Evolutionary conservation across 2,797 vertebrate species (phyloP), one percentile per base, ranked within the genome.

Genomic region (Pangasius sanitwongsei): DNA sequence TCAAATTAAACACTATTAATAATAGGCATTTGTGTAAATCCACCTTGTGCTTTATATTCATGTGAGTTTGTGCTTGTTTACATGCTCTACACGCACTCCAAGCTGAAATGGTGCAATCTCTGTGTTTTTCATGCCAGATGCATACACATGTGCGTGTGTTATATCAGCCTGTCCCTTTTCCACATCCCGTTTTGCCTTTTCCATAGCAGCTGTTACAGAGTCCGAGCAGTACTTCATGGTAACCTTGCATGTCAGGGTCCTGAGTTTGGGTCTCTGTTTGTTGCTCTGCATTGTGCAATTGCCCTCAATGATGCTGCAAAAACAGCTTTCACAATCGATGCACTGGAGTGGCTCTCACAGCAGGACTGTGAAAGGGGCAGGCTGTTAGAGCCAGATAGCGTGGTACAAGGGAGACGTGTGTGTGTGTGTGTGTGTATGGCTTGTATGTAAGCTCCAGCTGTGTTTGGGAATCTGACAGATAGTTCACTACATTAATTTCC

Each of bases 381-480:
- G 91, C 87, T 88, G 93, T 93, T 93, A 93, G 92, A 91, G 91
- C 89, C 91, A 92, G 92, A 93, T 91, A 93, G 91, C 80, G 67
- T 83, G 85, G 75, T 67, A 75, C 55, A 88, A 69, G 74, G 28
- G 83, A 85, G n/a, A 77, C 89, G 94, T 92, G 94, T 92, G 93
- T 93, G 93, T 94, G 93, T 86, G 65, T 90, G 87, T 86, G 72
- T 90, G 87, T 83, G 87, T 77, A 55, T 85, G 87, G 89, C 85
- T 69, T 95, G 94, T 92, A 96, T 94, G 96, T 96, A 95, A 95
- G 94, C 95, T 96, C 95, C 96, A 96, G 95, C 96, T 96, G 96
- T 96, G 96, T 97, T 96, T 95, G 95, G 95, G 94, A 96, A 96
- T 96, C 94, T 96, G 95, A 96, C 95, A 96, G 96, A 96, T 96